Evolutionary conservation across 2,888 invertebrate genomes (phyloP).

Genomic region (Ennomos quercinarius): DNA sequence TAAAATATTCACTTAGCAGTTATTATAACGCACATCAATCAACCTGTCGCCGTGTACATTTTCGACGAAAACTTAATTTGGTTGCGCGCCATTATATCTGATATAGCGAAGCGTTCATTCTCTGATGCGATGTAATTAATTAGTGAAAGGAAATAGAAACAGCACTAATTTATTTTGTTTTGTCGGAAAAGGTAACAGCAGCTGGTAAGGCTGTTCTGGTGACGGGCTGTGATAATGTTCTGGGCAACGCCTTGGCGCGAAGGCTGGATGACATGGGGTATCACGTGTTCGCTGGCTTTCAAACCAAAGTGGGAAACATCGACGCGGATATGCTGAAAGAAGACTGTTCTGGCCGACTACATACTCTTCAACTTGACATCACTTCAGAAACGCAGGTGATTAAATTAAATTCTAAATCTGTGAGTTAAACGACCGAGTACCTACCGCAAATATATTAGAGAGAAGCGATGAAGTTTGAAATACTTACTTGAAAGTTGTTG

Average conservation of each 20-base stretch:
- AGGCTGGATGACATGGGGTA: constrained; percentile 93
- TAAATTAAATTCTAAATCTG: constrained; percentile 2
- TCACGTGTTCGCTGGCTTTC: constrained; percentile 95
- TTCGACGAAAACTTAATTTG: constrained; percentile 74
- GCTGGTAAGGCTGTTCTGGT: constrained; percentile 93
- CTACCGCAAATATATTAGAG: background rate
- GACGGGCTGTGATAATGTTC: constrained; percentile 93
- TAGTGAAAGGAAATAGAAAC: constrained; percentile 42
- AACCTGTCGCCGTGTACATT: constrained; percentile 73
- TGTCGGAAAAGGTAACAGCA: constrained; percentile 87
- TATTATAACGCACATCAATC: constrained; percentile 77
- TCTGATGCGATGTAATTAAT: constrained; percentile 51
- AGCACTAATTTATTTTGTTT: constrained; percentile 2
- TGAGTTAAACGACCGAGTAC: no score
- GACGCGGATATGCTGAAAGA: constrained; percentile 91
- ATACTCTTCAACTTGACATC: constrained; percentile 92
- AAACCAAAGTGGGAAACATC: constrained; percentile 87
- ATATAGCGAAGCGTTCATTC: constrained; percentile 50
- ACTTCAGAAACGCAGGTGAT: constrained; percentile 90
- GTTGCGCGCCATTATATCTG: constrained; percentile 56
- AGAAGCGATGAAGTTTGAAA: background rate
- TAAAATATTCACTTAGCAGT: constrained; percentile 76
- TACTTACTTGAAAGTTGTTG: constrained; percentile 14
- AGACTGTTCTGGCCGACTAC: constrained; percentile 90
- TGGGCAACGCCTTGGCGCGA: constrained; percentile 91